Conservation (phyloP, 2,797 vertebrate genomes). For the Antrozous pallidus region DNA sequence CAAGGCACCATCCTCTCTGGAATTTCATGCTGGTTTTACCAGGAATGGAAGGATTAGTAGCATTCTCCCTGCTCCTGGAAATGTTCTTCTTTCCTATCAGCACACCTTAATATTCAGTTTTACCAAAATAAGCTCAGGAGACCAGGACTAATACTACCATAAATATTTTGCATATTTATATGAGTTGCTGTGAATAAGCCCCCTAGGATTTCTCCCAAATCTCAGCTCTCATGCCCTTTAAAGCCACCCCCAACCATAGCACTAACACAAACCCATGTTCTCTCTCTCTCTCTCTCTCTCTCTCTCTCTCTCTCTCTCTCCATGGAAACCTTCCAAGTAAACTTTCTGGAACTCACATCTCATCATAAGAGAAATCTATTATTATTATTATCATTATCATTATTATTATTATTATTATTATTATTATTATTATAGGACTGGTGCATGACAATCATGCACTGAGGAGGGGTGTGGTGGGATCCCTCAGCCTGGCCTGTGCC, state of each 20-base stretch:
- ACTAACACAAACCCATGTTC: not conserved
- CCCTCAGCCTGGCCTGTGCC: too few relatives aligned
- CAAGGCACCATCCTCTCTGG: rapidly evolving
- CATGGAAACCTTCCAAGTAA: not conserved
- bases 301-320: not conserved
- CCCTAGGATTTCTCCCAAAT: not conserved
- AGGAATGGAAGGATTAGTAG: not conserved
- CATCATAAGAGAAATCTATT: not conserved
- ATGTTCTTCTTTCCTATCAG: not conserved
- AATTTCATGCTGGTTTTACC: not conserved
- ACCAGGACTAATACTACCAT: not conserved
- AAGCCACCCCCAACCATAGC: not conserved
- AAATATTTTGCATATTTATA: not conserved
- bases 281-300: not conserved
- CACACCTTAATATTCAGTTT: not conserved
- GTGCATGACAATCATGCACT: too few relatives aligned
- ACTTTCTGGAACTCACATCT: not conserved
- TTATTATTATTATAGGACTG: too few relatives aligned
- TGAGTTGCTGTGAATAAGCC: not conserved
- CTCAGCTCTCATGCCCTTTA: not conserved
- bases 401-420: not conserved
- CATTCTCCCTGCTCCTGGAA: not conserved
- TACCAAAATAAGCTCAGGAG: not conserved
- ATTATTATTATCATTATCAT: too few relatives aligned
- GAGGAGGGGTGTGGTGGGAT: too few relatives aligned